phyloP scores from a whole-genome alignment of 2,797 vertebrate species.

The Cirrhinus mrigala region DNA sequence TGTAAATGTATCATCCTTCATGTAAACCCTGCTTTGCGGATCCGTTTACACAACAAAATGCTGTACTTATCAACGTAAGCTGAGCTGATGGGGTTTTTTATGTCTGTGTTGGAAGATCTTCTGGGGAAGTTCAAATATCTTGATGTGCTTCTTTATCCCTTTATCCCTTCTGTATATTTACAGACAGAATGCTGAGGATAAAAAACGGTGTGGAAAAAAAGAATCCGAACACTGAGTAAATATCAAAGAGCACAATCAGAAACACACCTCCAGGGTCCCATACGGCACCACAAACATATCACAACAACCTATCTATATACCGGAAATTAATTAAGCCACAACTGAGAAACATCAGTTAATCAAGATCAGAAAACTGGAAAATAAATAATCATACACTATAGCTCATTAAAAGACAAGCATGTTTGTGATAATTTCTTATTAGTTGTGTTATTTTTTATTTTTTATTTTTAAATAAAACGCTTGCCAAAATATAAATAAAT shows the following conservation, averaged over 20 bases:
- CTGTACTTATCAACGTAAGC: conserved; percentile 28
- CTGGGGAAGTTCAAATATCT: conserved; percentile 26
- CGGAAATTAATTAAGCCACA: not conserved
- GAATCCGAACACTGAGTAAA: conserved; percentile 18
- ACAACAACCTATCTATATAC: not conserved
- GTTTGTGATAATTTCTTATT: not conserved
- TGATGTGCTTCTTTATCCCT: conserved; percentile 22
- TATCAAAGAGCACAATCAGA: conserved; percentile 42
- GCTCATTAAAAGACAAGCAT: not conserved
- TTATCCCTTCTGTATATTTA: conserved; percentile 35
- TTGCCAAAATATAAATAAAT: not conserved
- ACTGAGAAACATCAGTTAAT: conserved; percentile 6
- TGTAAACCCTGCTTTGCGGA: conserved; percentile 29
- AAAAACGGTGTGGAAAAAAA: conserved; percentile 10
- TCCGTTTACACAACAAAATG: conserved; percentile 39
- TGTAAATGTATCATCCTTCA: conserved; percentile 28
- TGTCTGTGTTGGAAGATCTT: conserved; percentile 14
- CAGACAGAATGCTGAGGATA: not conserved
- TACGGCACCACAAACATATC: not conserved
- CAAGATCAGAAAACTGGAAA: not conserved
- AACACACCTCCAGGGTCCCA: conserved; percentile 19
- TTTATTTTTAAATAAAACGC: not conserved
- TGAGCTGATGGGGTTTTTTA: not conserved
- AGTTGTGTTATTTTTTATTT: too few relatives aligned
- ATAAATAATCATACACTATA: not conserved